Base-by-base conservation (phyloP, 2,113 vertebrate species). In the Microcebus tavaratra region DNA sequence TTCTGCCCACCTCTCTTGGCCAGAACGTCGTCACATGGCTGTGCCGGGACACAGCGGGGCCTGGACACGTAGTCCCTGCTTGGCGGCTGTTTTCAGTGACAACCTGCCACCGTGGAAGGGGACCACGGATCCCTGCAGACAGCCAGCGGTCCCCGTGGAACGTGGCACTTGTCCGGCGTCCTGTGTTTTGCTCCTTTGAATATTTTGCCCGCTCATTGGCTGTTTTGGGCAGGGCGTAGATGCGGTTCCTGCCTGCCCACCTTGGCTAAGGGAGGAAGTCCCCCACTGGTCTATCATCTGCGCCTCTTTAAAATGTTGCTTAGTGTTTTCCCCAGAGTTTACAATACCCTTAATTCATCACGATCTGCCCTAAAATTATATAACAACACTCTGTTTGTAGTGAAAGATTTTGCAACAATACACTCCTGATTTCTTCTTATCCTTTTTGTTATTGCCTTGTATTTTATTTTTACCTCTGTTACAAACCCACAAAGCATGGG, bases 51-150 rank as follows among this genome's bases (percentile, higher is more conserved):
- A 20, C 15, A 6, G 25, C 50, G 67, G 34, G 18, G 2, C 21
- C 20, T 27, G 18, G 14, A 76, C 21, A 34, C 0, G 0, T 21
- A 2, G 53, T 7, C 0, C 0, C 31, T 20, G 29, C 4, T 42
- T 36, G 21, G n/a, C 29, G 11, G 6, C 83, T 70, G 6, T 78
- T 87, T 50, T 63, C 3, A 36, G 4, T n/a, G 4, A 20, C 29
- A 36, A 29, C 78, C 14, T 82, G 5, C 18, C 15, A 2, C 15
- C 31, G 7, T 14, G 36, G 55, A 42, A 42, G 18, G 48, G 23
- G n/a, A 23, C 2, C 36, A 45, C 3, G 7, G 59, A 36, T 31
- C 31, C 25, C 36, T 29, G 55, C 17, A 8, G 39, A 17, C 27
- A 48, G 34, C 13, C 39, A 39, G 14, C 20, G 5, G 23, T 8